Conservation (phyloP, 1,140 invertebrate species). For the Diabrotica undecimpunctata region DNA sequence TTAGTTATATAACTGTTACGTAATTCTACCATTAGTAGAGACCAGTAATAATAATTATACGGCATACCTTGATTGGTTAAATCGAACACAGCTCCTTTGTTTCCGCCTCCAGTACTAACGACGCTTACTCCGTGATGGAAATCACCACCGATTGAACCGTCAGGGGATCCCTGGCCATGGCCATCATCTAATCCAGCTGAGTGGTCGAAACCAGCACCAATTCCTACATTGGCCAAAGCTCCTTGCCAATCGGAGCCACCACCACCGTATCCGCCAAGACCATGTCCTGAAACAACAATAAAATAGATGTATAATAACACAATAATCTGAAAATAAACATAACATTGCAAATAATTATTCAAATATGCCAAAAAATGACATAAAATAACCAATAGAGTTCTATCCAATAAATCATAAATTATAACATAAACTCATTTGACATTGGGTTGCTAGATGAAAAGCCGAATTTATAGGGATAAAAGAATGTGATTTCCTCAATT, state of each 20-base stretch:
- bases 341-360: neutral
- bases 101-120: constrained; percentile 27
- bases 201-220: constrained; percentile 15
- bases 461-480: too few species aligned
- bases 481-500: too few species aligned
- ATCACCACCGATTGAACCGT: constrained; percentile 27
- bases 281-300: constrained; percentile 1
- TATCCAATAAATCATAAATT: too few species aligned
- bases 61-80: constrained; percentile 30
- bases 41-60: too few species aligned
- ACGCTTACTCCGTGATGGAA: constrained; percentile 35
- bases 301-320: neutral
- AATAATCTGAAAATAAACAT: neutral
- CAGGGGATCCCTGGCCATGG: constrained; percentile 7
- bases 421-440: neutral
- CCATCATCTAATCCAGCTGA: constrained; percentile 23
- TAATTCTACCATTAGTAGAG: too few species aligned
- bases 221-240: constrained; percentile 12
- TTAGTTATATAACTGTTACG: too few species aligned
- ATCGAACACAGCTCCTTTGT: constrained; percentile 31
- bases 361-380: neutral
- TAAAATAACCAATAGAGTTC: too few species aligned
- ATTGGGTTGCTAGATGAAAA: too few species aligned
- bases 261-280: neutral
- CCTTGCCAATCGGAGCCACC: neutral